Evolutionary conservation across 2,113 vertebrate genomes (phyloP), one percentile per base, ranked within the genome.

Genomic region (Eolophus roseicapilla): DNA sequence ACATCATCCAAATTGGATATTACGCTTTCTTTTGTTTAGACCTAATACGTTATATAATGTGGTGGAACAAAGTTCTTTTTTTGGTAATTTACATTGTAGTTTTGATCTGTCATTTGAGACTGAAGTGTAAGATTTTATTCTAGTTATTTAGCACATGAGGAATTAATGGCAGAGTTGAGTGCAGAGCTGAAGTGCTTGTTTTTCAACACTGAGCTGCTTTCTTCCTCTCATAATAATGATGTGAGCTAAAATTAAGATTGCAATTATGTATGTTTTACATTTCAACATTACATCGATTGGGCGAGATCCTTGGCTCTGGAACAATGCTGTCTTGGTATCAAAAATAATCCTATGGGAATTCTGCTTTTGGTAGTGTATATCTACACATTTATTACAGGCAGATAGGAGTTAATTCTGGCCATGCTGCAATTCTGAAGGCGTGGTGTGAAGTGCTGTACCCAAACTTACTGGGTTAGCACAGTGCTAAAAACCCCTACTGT

Each of bases 41-140:
- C 28, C 5, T 55, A 70, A 33, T 73, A 25, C 15, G 9, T 91
- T 93, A 31, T 39, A n/a, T 35, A 68, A 47, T 39, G 27, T 62
- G 29, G 17, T 82, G 49, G 41, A 87, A 76, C 25, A 35, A 53
- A 77, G 24, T 65, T 79, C 5, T 76, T 73, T 78, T 74, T 86
- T 52, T 73, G 15, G 23, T 83, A 41, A 81, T 60, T 81, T 88
- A 55, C 29, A 47, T 19, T 88, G 50, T 71, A 64, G 19, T 90
- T 95, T 93, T 86, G 46, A 71, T 88, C 27, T 81, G 27, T 67
- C 65, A 6, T 59, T 75, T 81, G 86, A 95, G 92, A 94, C 69
- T 14, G 73, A 92, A 68, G 82, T 85, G 90, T 80, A 71, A 95
- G 59, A 63, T 88, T 91, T 94, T 80, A 62, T 88, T 90, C 24